Evolutionary conservation across 2,797 vertebrate species (phyloP).

Genomic region (Oceanodroma leucorhoa): DNA sequence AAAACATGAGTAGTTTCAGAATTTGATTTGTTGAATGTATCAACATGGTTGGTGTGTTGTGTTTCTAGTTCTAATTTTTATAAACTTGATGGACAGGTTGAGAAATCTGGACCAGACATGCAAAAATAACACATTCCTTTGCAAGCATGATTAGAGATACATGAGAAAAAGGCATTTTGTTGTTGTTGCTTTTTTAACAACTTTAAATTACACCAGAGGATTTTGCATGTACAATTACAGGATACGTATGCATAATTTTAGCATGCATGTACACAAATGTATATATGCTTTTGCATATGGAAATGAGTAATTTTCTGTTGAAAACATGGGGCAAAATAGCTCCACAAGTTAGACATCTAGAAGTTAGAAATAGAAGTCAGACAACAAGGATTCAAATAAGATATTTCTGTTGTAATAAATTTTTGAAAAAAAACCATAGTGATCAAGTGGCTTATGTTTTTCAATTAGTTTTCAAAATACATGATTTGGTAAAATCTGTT

Average conservation of each 20-base stretch:
- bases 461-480: background rate
- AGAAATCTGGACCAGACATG: background rate
- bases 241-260: background rate
- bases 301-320: background rate
- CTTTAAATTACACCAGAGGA: background rate
- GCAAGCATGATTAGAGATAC: background rate
- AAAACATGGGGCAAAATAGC: background rate
- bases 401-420: background rate
- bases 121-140: background rate
- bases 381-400: background rate
- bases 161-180: background rate
- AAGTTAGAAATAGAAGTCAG: background rate
- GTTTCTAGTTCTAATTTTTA: background rate
- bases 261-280: background rate
- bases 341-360: background rate
- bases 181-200: background rate
- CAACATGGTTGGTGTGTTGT: background rate
- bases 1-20: background rate
- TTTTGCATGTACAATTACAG: background rate
- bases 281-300: background rate
- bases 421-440: background rate
- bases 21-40: background rate
- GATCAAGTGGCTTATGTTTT: background rate
- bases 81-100: background rate
- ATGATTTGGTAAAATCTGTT: background rate